Base-by-base conservation (phyloP, 2,113 vertebrate species). In the Choloepus hoffmanni region DNA sequence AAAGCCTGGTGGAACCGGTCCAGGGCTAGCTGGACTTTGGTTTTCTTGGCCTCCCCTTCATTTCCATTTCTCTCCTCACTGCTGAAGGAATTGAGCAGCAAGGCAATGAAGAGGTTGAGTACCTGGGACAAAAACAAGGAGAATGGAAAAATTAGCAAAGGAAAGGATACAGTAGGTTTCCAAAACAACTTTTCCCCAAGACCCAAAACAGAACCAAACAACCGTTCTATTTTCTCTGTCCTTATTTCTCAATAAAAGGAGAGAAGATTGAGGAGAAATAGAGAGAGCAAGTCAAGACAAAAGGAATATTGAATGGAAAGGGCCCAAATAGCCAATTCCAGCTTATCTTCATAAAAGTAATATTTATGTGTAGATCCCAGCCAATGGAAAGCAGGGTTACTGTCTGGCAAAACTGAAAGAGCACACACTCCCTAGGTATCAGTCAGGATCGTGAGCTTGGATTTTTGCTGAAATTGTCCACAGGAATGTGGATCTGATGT, bases 11-110 rank as follows among this genome's bases (percentile, higher is more conserved):
- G 65, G 97, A 99, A 99, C 30, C 98, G 98, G 55, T 98, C 98
- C 33, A 99, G 97, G 58, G 99, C 99, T 33, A 99, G 97, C 96
- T 99, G 99, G 83, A 99, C 98, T 96, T 99, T 99, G 90, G 99
- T 99, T 97, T 99, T 98, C 96, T 99, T 98, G 83, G 60, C 18
- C 7, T 95, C 84, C 0, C 98, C 98, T 0, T 86, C 83, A 28
- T 74, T 77, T 36, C 84, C 97, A 70, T 40, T 89, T 26, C 98
- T 98, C 40, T 99, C 99, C 50, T 99, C 99, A 0, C 96, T 99
- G 97, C 98, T 99, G 98, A 99, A 99, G 0, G 99, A 99, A 97
- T 99, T 99, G 97, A 99, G 99, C 97, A 99, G 97, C 97, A 99
- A 98, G 36, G 99, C 99, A 95, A 99, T 99, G 96, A 99, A 99